A percentile compares a stretch with the other conserved stretches of the same genome.
phyloP scores from a whole-genome alignment of 2,888 invertebrate species.

The Ypsolopha scabrella region DNA sequence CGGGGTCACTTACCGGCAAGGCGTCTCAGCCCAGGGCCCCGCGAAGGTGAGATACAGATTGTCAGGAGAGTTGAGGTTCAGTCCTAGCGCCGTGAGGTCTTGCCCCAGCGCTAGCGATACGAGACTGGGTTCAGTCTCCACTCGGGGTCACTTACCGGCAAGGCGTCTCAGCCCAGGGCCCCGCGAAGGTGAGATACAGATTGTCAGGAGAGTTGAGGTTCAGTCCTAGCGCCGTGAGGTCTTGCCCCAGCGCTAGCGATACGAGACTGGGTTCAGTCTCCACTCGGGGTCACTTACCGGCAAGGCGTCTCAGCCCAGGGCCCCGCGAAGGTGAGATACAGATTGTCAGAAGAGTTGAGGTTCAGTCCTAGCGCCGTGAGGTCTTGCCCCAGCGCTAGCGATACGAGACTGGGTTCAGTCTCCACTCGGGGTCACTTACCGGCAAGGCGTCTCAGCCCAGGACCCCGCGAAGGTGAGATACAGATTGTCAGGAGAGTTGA shows the following conservation, averaged over 20 bases:
- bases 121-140: too few relatives aligned
- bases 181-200: too few relatives aligned
- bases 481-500: slow-evolving; percentile 97
- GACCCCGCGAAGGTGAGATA: slow-evolving; percentile 99
- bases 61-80: too few relatives aligned
- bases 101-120: slow-evolving; percentile 97
- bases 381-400: slow-evolving; percentile 97
- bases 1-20: too few relatives aligned
- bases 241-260: slow-evolving; percentile 96
- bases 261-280: slow-evolving; percentile 98
- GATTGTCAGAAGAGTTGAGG: slow-evolving; percentile 97
- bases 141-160: too few relatives aligned
- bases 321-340: slow-evolving; percentile 98
- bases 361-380: slow-evolving; percentile 97
- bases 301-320: slow-evolving; percentile 99
- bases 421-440: slow-evolving; percentile 76
- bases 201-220: too few relatives aligned
- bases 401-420: slow-evolving; percentile 96
- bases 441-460: slow-evolving; percentile 97
- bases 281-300: slow-evolving; percentile 70
- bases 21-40: too few relatives aligned
- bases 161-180: too few relatives aligned
- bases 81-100: slow-evolving; percentile 96
- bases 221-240: slow-evolving; percentile 96
- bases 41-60: too few relatives aligned